These are phyloP conservation scores for Poicephalus meyeri DNA, from an alignment of 2,113 vertebrate species.

Conservation along the genomic window DNA sequence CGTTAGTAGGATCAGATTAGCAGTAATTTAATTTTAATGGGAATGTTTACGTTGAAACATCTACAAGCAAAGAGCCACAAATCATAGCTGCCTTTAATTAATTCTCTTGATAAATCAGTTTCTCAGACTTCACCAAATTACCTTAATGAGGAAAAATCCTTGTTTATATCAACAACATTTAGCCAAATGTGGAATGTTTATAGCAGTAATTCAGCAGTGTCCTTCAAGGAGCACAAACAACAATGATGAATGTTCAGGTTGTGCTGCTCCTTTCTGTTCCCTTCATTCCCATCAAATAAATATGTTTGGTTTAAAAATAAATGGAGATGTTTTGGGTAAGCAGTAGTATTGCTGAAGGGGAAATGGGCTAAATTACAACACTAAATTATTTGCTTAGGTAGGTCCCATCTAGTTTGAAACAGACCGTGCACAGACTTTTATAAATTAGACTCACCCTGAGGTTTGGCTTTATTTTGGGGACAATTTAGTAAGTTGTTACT, in stretches of 20 bases:
- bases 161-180: constrained; percentile 64
- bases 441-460: background rate
- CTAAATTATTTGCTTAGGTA: background rate
- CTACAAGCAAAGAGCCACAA: constrained; percentile 17
- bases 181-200: constrained; percentile 64
- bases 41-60: constrained; percentile 45
- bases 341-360: constrained; percentile 5
- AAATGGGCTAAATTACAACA: constrained; percentile 36
- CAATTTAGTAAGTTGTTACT: background rate
- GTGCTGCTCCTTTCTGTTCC: constrained; percentile 25
- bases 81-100: constrained; percentile 58
- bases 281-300: constrained; percentile 14
- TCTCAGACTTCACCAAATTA: constrained; percentile 38
- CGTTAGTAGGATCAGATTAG: constrained; percentile 8
- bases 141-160: constrained; percentile 55
- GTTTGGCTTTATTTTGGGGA: background rate
- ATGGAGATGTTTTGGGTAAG: background rate
- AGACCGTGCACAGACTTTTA: background rate
- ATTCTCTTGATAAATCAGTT: constrained; percentile 58
- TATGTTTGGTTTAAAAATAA: constrained; percentile 19
- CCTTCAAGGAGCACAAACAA: constrained; percentile 64
- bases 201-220: constrained; percentile 57
- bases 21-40: constrained; percentile 49
- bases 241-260: constrained; percentile 52
- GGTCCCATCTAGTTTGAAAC: background rate